Conservation (phyloP, 64 coral and sea anemone genomes). For the Dendronephthya gigantea region DNA sequence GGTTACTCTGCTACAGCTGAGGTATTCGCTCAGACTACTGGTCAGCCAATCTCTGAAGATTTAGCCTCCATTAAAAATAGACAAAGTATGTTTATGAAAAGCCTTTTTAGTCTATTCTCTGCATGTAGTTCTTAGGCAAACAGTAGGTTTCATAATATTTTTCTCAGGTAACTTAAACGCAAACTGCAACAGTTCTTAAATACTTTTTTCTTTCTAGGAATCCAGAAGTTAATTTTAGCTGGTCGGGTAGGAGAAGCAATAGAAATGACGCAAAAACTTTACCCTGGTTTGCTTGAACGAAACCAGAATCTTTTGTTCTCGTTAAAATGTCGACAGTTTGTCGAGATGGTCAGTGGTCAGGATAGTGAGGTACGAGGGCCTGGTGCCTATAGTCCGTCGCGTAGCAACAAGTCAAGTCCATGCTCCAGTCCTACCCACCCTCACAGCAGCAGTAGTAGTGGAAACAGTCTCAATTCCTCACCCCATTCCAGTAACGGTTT, state of each 20-base stretch:
- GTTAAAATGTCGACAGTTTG: conserved; percentile 96
- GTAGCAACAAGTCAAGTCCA: conserved; percentile 73
- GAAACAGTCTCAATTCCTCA: background rate
- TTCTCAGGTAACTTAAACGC: too few relatives aligned
- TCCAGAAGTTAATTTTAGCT: conserved; percentile 91
- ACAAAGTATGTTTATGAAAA: conserved; percentile 68
- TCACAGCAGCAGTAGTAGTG: background rate
- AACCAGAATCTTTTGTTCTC: conserved; percentile 88
- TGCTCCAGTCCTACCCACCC: conserved; percentile 84
- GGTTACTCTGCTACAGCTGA: conserved; percentile 95
- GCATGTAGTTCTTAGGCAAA: too few relatives aligned
- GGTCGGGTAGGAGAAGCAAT: conserved; percentile 97
- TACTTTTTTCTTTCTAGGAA: conserved; percentile 50
- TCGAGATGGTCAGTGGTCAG: conserved; percentile 97
- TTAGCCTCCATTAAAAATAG: conserved; percentile 88
- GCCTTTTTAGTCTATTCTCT: too few relatives aligned
- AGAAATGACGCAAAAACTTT: conserved; percentile 91
- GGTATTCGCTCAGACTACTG: conserved; percentile 87
- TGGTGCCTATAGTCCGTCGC: conserved; percentile 68
- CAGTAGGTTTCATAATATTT: too few relatives aligned
- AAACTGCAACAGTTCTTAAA: too few relatives aligned
- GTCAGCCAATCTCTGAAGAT: conserved; percentile 86
- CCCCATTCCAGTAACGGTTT: conserved; percentile 50
- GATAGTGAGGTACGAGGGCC: conserved; percentile 75
- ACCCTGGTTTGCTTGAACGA: conserved; percentile 92